Base-by-base conservation (phyloP, 2,113 vertebrate species). In the Oostethus manadensis region DNA sequence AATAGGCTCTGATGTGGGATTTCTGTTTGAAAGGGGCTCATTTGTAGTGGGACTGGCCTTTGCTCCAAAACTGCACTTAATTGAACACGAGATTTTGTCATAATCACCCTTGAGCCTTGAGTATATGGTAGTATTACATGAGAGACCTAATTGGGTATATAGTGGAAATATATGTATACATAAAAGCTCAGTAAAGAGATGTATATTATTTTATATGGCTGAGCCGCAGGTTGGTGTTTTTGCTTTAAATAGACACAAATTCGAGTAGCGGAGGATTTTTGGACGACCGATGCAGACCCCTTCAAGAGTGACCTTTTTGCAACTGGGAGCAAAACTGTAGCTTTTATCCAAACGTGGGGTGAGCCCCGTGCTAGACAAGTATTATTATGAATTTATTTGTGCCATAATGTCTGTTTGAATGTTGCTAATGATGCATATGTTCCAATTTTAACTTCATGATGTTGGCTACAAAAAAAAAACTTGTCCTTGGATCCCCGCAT, bases 41-140 rank as follows among this genome's bases (percentile, higher is more conserved):
- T 14, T 8, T 6, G 51, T 54, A 17, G n/a, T 35, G 16, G 16
- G 8, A 38, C 35, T 3, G 35, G 35, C 35, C 38, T 11, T 42
- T 4, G 5, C 38, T 42, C 38, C 38, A 42, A 54, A 53, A 18
- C 51, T 54, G 51, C 51, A 38, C 29, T 35, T 54, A 54, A 17
- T 18, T 13, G 22, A 22, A 20, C 35, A 40, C n/a, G 8, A 42
- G 38, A 42, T 54, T 54, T 55, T 38, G 51, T 55, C 51, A 38
- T n/a, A 68, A 78, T 88, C 83, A 79, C 83, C 77, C 80, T 74
- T 71, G 81, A 83, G 86, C 86, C 83, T 84, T 82, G 85, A 66
- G 55, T 75, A 66, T 68, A 18, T 22, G 10, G 10, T 29, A 58
- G 9, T 46, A 66, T 69, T 71, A 72, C 64, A 77, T 60, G 20